Percentiles rank a stretch among this genome's conserved stretches.
Evolutionary conservation across 1,140 invertebrate species (phyloP).

Genomic region (Diabrotica virgifera): DNA sequence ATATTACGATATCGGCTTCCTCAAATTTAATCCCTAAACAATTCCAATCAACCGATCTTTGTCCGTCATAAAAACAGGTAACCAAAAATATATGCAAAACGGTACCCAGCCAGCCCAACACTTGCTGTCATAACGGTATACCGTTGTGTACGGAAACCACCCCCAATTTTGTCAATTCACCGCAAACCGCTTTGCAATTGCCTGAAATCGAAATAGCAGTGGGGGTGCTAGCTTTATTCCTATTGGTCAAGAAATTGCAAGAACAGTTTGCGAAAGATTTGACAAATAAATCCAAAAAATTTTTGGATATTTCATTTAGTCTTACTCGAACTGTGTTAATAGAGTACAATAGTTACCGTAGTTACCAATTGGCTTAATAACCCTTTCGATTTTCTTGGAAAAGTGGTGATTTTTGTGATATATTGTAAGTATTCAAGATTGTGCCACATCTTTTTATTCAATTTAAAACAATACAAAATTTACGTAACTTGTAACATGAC

Average conservation of each 20-base stretch:
- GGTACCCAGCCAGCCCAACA: not conserved
- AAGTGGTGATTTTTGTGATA: too few relatives aligned
- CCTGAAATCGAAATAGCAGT: not conserved
- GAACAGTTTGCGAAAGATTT: not conserved
- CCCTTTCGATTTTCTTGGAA: too few relatives aligned
- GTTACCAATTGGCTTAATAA: too few relatives aligned
- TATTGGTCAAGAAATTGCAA: conserved; percentile 6
- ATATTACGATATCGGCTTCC: too few relatives aligned
- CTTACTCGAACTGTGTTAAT: conserved; percentile 1
- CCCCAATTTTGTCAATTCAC: conserved; percentile 10
- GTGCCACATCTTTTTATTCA: too few relatives aligned
- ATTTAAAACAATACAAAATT: too few relatives aligned
- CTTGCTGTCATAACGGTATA: conserved; percentile 5
- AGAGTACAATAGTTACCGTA: too few relatives aligned
- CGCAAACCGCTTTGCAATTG: conserved; percentile 7
- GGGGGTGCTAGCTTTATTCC: not conserved
- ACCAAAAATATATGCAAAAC: not conserved
- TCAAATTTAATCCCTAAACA: too few relatives aligned
- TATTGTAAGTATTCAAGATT: too few relatives aligned
- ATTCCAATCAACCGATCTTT: too few relatives aligned
- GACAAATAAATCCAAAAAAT: conserved; percentile 6
- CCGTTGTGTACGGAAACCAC: conserved; percentile 9
- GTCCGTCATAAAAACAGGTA: conserved; percentile 1
- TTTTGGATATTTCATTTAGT: not conserved
- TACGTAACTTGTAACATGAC: too few relatives aligned